Percentiles rank a stretch among this genome's conserved stretches.
Evolutionary conservation across 2,113 vertebrate genomes (phyloP).

Genomic region (Protobothrops flavoviridis): DNA sequence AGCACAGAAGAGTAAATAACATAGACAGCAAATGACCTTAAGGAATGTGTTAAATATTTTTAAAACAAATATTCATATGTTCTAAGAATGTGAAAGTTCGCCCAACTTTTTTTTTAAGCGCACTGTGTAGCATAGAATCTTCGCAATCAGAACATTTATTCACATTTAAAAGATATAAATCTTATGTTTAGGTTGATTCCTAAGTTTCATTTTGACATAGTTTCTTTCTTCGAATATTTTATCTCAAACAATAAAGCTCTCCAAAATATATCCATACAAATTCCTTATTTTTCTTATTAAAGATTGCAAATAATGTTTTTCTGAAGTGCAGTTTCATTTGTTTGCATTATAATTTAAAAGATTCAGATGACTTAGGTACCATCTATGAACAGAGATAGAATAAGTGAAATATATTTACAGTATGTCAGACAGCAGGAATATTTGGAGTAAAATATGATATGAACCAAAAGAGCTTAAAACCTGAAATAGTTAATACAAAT

Average conservation of each 20-base stretch:
- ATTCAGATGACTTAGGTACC: not conserved
- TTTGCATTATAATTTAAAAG: not conserved
- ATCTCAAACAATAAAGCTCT: not conserved
- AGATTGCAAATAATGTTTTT: not conserved
- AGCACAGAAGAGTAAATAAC: conserved; percentile 30
- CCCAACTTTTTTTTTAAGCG: not conserved
- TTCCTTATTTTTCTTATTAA: not conserved
- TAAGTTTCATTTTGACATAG: conserved; percentile 1
- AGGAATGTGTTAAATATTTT: conserved; percentile 19
- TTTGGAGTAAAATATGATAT: not conserved
- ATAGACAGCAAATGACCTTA: conserved; percentile 12
- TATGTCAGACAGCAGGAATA: not conserved
- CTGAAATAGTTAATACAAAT: conserved; percentile 30
- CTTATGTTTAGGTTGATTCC: not conserved
- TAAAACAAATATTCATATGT: not conserved
- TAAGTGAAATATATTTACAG: conserved; percentile 1
- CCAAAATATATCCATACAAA: not conserved
- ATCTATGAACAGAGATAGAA: not conserved
- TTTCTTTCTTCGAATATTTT: not conserved
- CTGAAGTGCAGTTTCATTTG: not conserved
- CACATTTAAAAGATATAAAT: not conserved
- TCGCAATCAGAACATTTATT: conserved; percentile 1
- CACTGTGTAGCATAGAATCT: not conserved
- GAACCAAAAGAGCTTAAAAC: conserved; percentile 18
- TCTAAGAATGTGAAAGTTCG: not conserved